Conservation (phyloP, 2,888 invertebrate genomes). For the Polietes domitor region DNA sequence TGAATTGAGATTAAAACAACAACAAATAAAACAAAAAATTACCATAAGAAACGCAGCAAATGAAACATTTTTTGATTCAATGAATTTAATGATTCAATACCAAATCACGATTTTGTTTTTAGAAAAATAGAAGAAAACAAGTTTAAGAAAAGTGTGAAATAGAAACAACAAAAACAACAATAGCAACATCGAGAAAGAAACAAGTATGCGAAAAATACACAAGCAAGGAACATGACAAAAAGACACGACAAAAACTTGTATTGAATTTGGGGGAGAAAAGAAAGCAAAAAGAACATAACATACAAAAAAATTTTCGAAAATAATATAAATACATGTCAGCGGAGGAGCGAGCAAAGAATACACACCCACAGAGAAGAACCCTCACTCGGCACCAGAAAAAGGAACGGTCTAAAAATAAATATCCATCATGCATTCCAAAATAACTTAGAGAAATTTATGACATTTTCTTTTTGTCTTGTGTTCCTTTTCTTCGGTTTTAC, state of each 20-base stretch:
- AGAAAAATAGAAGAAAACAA: conserved; percentile 40
- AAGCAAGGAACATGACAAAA: background rate
- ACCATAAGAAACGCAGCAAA: conserved; percentile 39
- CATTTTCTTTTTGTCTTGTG: background rate
- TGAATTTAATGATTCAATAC: conserved; percentile 3
- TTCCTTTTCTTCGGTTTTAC: background rate
- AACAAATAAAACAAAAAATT: conserved; percentile 31
- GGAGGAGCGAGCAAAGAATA: background rate
- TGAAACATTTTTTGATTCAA: conserved; percentile 22
- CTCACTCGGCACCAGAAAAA: background rate
- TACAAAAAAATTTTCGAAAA: background rate
- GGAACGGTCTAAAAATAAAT: conserved; percentile 33
- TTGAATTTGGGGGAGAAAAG: conserved; percentile 10
- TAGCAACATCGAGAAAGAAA: background rate
- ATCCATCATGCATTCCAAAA: conserved; percentile 35
- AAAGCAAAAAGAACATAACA: background rate
- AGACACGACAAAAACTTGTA: conserved; percentile 18
- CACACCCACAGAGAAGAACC: background rate
- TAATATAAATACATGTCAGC: background rate
- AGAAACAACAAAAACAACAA: conserved; percentile 28
- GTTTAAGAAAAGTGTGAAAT: conserved; percentile 31
- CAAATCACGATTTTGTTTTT: conserved; percentile 5
- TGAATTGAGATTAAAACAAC: conserved; percentile 38
- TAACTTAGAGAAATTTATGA: conserved; percentile 37
- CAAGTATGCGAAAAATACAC: conserved; percentile 13